Evolutionary conservation across 2,797 vertebrate genomes (phyloP).

Genomic region (Poliocrania exsul): DNA sequence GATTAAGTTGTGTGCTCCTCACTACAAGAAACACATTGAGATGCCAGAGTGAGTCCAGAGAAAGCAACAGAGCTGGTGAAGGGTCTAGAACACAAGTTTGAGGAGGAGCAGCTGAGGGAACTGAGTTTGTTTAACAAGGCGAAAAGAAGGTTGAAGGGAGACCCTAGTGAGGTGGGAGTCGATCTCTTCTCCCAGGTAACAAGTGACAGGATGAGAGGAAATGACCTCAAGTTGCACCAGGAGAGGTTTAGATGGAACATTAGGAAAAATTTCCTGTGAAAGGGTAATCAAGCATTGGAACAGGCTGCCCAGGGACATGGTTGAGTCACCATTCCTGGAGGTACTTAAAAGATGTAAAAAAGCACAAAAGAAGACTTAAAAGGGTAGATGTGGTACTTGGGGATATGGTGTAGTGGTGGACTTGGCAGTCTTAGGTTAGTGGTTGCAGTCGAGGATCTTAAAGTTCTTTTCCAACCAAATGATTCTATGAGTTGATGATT

Average conservation of each 20-base stretch:
- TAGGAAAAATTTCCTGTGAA: background rate
- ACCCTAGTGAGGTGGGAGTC: background rate
- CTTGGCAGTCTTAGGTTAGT: background rate
- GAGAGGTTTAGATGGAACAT: background rate
- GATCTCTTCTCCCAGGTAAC: background rate
- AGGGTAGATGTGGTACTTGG: background rate
- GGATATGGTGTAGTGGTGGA: background rate
- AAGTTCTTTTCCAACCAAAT: background rate
- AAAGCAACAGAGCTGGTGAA: background rate
- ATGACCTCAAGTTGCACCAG: background rate
- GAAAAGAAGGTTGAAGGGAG: background rate
- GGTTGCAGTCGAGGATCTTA: background rate
- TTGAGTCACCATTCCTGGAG: background rate
- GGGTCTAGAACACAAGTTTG: background rate
- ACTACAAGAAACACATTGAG: no score
- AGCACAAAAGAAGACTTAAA: background rate
- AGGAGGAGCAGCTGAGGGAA: background rate
- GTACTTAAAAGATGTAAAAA: background rate
- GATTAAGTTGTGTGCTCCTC: background rate
- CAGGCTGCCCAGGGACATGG: background rate
- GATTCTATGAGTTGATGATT: background rate
- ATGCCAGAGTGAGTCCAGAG: background rate
- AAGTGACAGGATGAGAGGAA: background rate
- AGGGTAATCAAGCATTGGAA: background rate
- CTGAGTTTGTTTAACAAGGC: background rate